Base-by-base conservation (phyloP, 2,888 invertebrate genomes). In the Platycheirus rosarum region DNA sequence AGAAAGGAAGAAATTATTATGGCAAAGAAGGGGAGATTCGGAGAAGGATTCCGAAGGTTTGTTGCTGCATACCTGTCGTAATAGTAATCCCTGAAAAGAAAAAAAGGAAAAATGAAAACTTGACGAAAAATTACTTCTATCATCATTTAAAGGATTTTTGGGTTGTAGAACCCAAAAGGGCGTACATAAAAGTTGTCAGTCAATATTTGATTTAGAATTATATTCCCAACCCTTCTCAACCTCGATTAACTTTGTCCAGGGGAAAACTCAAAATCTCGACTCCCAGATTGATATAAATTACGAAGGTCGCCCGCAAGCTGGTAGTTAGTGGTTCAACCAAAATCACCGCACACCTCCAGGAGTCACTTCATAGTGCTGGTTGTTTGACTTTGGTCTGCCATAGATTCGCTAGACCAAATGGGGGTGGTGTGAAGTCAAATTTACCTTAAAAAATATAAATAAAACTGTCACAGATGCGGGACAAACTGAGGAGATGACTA, bases 81-180 rank as follows among this genome's bases (percentile, higher is more conserved):
- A 89, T 92, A 92, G 88, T 92, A 92, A 87, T 92, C 92, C 92
- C 92, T 92, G 91, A 65, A 90, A 91, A 85, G 85, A 84, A 86
- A 85, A 88, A 86, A 86, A 85, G 73, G 46, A 63, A 82, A 29
- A 57, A 78, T 66, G 55, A 71, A 51, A 66, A 14, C 16, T 32
- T 44, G 9, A 16, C 18, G 29, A 9, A 18, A 57, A 23, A 29
- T 32, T 20, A 18, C n/a, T 65, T 51, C 13, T 9, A 18, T 53
- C 37, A 42, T 63, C 42, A 46, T 13, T 20, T 57, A 42, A 40
- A 37, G 42, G 49, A 65, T 57, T 65, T 42, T 14, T 42, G 46
- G n/a, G 29, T 18, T 9, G 55, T 23, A 60, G 35, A 82, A 65
- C 48, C 13, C 20, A 46, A 11, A 53, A 53, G 23, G 29, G 42